Base-by-base conservation (phyloP, 2,797 vertebrate genomes). In the Craterocephalus amniculus region DNA sequence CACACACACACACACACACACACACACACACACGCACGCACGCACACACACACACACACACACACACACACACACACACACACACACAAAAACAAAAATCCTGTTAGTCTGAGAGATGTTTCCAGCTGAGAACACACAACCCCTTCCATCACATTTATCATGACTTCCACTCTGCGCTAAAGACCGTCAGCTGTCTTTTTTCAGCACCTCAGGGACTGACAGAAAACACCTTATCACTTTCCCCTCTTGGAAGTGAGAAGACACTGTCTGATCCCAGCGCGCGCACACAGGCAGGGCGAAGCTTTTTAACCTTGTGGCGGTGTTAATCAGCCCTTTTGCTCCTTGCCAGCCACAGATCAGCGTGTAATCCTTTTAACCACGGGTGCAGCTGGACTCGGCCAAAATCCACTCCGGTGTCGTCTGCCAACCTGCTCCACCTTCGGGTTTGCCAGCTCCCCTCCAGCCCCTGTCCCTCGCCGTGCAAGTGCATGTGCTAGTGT, bases 311-410 rank as follows among this genome's bases (percentile, higher is more conserved):
- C 83, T 83, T 55, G 74, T 78, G 72, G 79, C 65, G 27, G 58
- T 55, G 84, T 86, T 83, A 87, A 88, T 87, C 80, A 84, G 67
- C 77, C 74, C 74, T 76, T 45, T 67, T 70, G 74, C 81, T 78
- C 68, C 65, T 36, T 31, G 76, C 81, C 80, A 76, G 76, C 49
- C 72, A 60, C 73, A 80, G 78, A 84, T 87, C 83, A 86, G 72
- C 56, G 12, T 74, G 68, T 91, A 88, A 92, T 90, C 86, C 84
- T 67, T 77, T 89, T 84, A 86, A 77, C 79, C 80, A 67, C 48
- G 57, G 80, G 67, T 63, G 63, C 58, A 68, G 58, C 52, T 4
- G 49, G 55, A 40, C 77, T 79, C 58, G 49, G 78, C 84, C 81
- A 82, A 78, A 83, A 68, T 71, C 68, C 70, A 83, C 74, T 76